These are phyloP conservation scores for Andrena camellia DNA, from an alignment of 2,888 invertebrate species.

Conservation along the genomic window DNA sequence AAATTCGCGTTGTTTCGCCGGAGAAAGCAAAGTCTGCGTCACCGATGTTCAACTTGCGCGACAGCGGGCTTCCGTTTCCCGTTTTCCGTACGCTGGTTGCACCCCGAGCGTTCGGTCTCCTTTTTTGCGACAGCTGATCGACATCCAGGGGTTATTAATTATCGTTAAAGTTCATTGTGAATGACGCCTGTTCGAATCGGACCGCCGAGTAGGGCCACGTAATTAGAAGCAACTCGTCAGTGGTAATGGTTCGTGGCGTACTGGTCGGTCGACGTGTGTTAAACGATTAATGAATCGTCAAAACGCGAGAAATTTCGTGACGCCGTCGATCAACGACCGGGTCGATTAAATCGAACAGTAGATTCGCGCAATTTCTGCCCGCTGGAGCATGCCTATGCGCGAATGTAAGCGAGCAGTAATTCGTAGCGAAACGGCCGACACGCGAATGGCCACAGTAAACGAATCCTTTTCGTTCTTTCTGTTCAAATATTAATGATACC, in stretches of 20 bases:
- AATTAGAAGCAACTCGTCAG: not conserved
- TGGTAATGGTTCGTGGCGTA: slow-evolving; percentile 1
- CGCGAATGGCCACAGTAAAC: not conserved
- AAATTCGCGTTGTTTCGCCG: no score
- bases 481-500: not conserved
- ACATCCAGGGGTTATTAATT: slow-evolving; percentile 23
- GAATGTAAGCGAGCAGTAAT: not conserved
- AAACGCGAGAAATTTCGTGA: not conserved
- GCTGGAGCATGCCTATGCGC: not conserved
- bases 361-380: not conserved
- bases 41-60: not conserved
- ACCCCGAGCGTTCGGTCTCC: not conserved
- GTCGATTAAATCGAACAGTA: not conserved
- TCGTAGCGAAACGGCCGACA: not conserved
- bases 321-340: not conserved
- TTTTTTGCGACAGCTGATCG: slow-evolving; percentile 11
- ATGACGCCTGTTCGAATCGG: not conserved
- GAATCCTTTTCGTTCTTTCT: not conserved
- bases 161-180: not conserved
- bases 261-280: not conserved
- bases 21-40: not conserved
- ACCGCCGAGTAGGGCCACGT: not conserved
- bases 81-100: not conserved
- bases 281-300: slow-evolving; percentile 2
- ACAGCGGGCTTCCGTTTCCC: no score